Evolutionary conservation across 2,888 invertebrate species (phyloP).

Genomic region (Perizoma flavofasciatum): DNA sequence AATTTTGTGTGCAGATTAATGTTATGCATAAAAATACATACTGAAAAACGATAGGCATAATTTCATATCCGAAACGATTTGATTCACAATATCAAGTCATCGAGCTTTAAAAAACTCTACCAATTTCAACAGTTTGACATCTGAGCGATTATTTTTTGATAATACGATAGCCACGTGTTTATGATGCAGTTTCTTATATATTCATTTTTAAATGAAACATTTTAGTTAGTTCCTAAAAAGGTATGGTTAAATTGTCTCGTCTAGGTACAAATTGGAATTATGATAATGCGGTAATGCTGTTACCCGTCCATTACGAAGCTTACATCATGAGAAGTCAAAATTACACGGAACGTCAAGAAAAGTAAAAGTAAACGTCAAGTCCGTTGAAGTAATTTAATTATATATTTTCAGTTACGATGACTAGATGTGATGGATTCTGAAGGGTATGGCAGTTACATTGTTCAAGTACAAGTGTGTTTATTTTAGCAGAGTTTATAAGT

Average conservation of each 20-base stretch:
- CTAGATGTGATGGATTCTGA: conserved; percentile 47
- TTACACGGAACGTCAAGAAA: conserved; percentile 46
- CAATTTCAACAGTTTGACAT: too few relatives aligned
- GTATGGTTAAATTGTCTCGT: too few relatives aligned
- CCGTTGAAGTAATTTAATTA: conserved; percentile 48
- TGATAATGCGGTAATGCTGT: conserved; percentile 27
- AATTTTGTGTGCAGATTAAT: conserved; percentile 31
- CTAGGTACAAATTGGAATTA: neutral
- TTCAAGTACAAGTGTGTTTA: neutral
- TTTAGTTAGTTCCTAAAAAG: too few relatives aligned
- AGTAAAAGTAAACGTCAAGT: too few relatives aligned
- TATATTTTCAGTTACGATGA: conserved; percentile 39
- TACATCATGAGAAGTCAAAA: conserved; percentile 41
- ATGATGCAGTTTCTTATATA: too few relatives aligned
- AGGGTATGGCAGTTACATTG: conserved; percentile 40
- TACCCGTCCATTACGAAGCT: conserved; percentile 23
- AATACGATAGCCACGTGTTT: too few relatives aligned
- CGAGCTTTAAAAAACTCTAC: too few relatives aligned
- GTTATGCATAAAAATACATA: conserved; percentile 20
- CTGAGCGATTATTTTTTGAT: too few relatives aligned
- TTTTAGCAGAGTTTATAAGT: neutral
- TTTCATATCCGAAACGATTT: neutral
- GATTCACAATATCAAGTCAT: neutral
- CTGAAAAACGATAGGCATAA: neutral
- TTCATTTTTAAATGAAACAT: too few relatives aligned